phyloP scores from a whole-genome alignment of 1,140 invertebrate species.

The Pogonognathellus flavescens region DNA sequence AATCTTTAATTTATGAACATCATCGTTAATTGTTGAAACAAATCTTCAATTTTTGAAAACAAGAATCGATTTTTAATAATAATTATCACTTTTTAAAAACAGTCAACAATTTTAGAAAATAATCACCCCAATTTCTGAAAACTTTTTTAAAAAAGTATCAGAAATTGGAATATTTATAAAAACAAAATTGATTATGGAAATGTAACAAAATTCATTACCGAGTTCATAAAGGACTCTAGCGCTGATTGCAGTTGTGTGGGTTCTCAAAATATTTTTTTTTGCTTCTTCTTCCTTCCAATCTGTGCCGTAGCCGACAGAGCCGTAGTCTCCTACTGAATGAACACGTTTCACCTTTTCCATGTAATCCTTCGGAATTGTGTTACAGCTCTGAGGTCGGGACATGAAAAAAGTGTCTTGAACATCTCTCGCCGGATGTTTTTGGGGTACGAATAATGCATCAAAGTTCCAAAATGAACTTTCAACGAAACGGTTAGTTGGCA shows the following conservation, averaged over 20 bases:
- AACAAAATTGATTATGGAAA: too few relatives aligned
- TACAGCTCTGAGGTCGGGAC: slow-evolving; percentile 82
- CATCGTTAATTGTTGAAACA: too few relatives aligned
- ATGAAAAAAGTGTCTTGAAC: slow-evolving; percentile 99
- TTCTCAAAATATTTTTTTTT: slow-evolving; percentile 95
- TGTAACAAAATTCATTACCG: slow-evolving; percentile 76
- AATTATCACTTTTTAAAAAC: too few relatives aligned
- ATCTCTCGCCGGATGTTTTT: slow-evolving; percentile 98
- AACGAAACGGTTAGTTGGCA: slow-evolving; percentile 98
- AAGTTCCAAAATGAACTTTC: slow-evolving; percentile 99
- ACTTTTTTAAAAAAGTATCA: too few relatives aligned
- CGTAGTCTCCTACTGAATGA: slow-evolving; percentile 93
- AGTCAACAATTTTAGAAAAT: too few relatives aligned
- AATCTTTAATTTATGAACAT: too few relatives aligned
- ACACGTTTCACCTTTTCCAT: slow-evolving; percentile 90
- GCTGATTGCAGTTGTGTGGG: slow-evolving; percentile 97
- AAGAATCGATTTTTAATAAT: too few relatives aligned
- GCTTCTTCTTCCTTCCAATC: slow-evolving; percentile 97
- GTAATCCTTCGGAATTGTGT: slow-evolving; percentile 88
- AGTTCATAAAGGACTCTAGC: slow-evolving; percentile 94
- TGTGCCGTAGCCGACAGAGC: slow-evolving; percentile 83
- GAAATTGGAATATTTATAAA: too few relatives aligned
- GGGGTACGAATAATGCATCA: slow-evolving; percentile 97
- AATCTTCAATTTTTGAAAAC: too few relatives aligned
- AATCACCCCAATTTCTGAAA: too few relatives aligned